phyloP scores from a whole-genome alignment of 2,888 invertebrate genomes.

The Sisyra nigra region DNA sequence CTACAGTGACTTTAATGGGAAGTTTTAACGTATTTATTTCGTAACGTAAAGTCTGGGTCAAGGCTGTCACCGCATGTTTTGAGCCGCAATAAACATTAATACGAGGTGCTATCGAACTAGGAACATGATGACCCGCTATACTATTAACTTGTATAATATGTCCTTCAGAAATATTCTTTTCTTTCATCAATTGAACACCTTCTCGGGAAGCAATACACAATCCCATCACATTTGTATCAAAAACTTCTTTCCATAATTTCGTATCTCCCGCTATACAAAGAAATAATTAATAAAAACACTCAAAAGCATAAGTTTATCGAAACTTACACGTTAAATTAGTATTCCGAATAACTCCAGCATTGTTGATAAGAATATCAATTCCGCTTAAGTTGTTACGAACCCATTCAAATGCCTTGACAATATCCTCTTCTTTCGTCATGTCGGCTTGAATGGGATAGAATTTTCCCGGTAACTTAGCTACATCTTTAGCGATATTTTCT shows the following conservation, averaged over 20 bases:
- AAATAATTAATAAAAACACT: background rate
- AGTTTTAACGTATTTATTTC: constrained; percentile 22
- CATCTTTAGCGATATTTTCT: constrained; percentile 4
- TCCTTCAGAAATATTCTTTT: constrained; percentile 9
- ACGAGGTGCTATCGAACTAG: constrained; percentile 2
- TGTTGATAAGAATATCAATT: constrained; percentile 12
- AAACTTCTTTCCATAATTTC: background rate
- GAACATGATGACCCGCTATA: constrained; percentile 9
- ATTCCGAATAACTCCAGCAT: constrained; percentile 10
- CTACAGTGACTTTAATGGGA: constrained; percentile 19
- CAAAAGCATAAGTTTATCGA: background rate
- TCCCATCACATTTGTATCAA: background rate
- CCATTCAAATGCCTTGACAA: constrained; percentile 11
- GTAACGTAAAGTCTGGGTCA: constrained; percentile 26
- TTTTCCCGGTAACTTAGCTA: constrained; percentile 10
- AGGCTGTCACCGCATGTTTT: constrained; percentile 26
- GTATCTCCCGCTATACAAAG: background rate
- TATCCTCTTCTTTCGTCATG: constrained; percentile 11
- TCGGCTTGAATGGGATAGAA: constrained; percentile 10
- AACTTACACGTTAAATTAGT: constrained; percentile 8
- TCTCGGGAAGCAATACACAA: constrained; percentile 1
- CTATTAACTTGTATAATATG: constrained; percentile 16
- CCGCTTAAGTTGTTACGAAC: constrained; percentile 10
- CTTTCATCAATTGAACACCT: background rate
- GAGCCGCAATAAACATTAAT: constrained; percentile 25